Evolutionary conservation across 2,888 invertebrate genomes (phyloP).

Genomic region (Lottia scabra): DNA sequence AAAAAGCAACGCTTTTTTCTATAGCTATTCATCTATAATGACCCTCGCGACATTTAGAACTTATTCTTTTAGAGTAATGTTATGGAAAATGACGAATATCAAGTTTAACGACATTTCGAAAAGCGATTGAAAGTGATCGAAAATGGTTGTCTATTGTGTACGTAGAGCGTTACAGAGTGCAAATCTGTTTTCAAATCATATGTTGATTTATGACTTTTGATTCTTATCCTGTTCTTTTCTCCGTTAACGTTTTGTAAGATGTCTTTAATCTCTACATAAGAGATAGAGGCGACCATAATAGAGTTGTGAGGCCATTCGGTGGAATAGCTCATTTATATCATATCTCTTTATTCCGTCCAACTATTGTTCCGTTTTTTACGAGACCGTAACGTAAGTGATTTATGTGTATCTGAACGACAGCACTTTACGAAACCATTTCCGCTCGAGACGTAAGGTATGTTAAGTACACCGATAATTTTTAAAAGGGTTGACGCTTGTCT

Average conservation of each 20-base stretch:
- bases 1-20: not conserved
- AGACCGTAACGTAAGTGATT: slow-evolving; percentile 3
- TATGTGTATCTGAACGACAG: not conserved
- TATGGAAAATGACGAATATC: not conserved
- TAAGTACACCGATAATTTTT: not conserved
- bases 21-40: not conserved
- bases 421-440: not conserved
- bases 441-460: slow-evolving; percentile 2
- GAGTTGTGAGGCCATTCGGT: not conserved
- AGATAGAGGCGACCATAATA: not conserved
- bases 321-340: not conserved
- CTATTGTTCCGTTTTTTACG: slow-evolving; percentile 2
- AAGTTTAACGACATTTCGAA: slow-evolving; percentile 3
- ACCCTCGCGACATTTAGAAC: slow-evolving; percentile 4
- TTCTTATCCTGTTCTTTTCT: not conserved
- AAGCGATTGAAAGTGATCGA: slow-evolving; percentile 1
- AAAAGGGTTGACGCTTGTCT: too few species aligned
- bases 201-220: not conserved
- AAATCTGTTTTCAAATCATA: slow-evolving; percentile 3
- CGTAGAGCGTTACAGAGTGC: not conserved
- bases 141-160: not conserved
- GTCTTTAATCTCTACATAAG: not conserved
- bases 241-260: slow-evolving; percentile 3
- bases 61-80: slow-evolving; percentile 13
- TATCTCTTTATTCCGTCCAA: not conserved